phyloP scores from a whole-genome alignment of 2,113 vertebrate species.

The Hucho hucho region DNA sequence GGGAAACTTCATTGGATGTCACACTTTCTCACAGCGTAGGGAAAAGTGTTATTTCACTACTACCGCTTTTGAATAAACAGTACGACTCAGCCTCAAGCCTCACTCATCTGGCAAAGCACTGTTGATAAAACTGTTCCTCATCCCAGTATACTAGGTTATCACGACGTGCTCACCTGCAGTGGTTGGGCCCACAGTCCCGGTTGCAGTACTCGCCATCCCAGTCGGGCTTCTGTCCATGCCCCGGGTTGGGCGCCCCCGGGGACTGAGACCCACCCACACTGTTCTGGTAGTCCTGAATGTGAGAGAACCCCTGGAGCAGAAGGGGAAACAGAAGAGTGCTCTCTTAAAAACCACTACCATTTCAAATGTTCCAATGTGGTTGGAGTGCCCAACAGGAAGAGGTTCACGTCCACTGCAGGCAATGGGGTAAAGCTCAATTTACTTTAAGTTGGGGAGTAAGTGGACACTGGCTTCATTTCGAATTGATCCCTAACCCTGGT shows the following conservation, averaged over 20 bases:
- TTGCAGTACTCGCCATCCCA: constrained; percentile 95
- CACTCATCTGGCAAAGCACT: constrained; percentile 49
- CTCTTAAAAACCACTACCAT: neutral
- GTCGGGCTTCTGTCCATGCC: constrained; percentile 81
- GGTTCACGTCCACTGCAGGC: neutral
- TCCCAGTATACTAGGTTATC: neutral
- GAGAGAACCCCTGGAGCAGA: constrained; percentile 86
- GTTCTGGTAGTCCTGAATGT: constrained; percentile 92
- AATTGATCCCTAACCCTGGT: neutral
- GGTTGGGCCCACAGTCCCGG: constrained; percentile 92
- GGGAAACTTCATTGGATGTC: constrained; percentile 69
- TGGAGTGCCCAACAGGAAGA: neutral
- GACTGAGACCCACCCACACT: constrained; percentile 86
- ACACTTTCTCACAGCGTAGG: constrained; percentile 55
- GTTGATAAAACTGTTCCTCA: constrained; percentile 19
- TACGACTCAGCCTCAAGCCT: constrained; percentile 65
- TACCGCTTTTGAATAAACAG: constrained; percentile 49
- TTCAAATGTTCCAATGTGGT: neutral
- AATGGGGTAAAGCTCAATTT: neutral
- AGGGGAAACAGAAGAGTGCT: neutral
- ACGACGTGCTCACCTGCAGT: constrained; percentile 83
- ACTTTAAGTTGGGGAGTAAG: no score
- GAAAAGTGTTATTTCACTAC: constrained; percentile 60
- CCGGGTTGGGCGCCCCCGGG: constrained; percentile 85
- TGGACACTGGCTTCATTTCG: no score